A percentile compares a stretch with the other conserved stretches of the same genome.
Conservation (phyloP, 1,140 invertebrate genomes). For the Muscidifurax raptorellus region DNA sequence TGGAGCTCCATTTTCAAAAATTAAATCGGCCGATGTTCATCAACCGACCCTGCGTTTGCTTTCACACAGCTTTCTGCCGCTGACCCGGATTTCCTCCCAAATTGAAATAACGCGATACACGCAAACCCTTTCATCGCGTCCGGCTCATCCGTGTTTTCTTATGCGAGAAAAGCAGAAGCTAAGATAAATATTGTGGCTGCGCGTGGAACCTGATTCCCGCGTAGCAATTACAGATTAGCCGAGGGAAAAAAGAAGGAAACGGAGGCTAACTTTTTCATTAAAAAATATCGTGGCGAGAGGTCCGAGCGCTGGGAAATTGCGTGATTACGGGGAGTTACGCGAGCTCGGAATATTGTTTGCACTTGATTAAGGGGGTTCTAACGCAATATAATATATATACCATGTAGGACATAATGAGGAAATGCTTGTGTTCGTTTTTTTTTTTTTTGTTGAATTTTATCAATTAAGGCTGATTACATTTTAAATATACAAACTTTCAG, state of each 20-base stretch:
- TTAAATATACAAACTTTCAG: no score
- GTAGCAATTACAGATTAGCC: slow-evolving; percentile 20
- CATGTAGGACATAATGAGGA: no score
- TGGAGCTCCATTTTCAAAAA: neutral
- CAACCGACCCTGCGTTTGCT: neutral
- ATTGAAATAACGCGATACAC: neutral
- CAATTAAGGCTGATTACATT: no score
- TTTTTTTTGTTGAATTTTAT: no score
- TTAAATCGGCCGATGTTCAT: neutral
- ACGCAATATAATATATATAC: no score
- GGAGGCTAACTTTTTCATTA: neutral
- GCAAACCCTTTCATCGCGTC: slow-evolving; percentile 3
- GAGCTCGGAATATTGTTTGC: neutral
- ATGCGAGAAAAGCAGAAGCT: neutral
- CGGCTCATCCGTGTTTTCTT: neutral
- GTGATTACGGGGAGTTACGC: neutral
- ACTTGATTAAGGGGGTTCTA: neutral
- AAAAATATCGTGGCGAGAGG: neutral
- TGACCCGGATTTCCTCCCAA: neutral
- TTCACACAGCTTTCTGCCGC: neutral
- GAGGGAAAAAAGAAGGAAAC: neutral
- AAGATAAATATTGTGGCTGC: slow-evolving; percentile 31
- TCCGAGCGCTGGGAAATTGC: neutral
- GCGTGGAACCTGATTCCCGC: neutral
- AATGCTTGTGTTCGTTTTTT: no score